Base-by-base conservation (phyloP, 2,888 invertebrate species). In the Drosophila fulvimacula region DNA sequence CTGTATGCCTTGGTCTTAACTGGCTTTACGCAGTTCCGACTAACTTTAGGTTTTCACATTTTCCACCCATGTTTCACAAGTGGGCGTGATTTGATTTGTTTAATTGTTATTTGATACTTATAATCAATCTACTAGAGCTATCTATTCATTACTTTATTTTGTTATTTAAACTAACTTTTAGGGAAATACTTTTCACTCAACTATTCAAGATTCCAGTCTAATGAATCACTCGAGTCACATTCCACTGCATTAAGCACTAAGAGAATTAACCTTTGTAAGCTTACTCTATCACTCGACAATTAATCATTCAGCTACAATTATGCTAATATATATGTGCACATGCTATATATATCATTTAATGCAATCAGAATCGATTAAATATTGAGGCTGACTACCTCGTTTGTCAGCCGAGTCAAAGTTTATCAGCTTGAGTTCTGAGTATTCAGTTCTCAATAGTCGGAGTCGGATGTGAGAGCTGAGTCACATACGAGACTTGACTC, bases 401-500 rank as follows among this genome's bases (percentile, higher is more conserved):
- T 56, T 44, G 42, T 42, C 24, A 21, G 34, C 7, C 21, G 32
- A 59, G 56, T 39, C 51, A 57, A 52, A 66, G 67, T 53, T 67
- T 68, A 68, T 69, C 59, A 55, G 42, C 19, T 53, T 17, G 44
- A 34, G 39, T 13, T 27, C 17, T 13, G 55, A 5, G 48, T 6
- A 1, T 13, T 48, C 30, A 17, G 17, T 46, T 27, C 27, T n/a
- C 46, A 3, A 2, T 17, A 11, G 17, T 30, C 30, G 46, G 44
- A 11, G 17, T 30, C 30, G 46, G 44, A 27, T 24, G 24, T n/a
- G 30, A 2, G 11, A 10, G 48, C 46, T 73, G 69, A 73, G 9
- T 74, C 76, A 74, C 24, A 39, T 42, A 44, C 11, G 49, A 30
- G 49, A 24, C 56, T 48, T 21, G 30, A 15, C 11, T 44, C 24